Conservation (phyloP, 2,888 invertebrate species). For the Xanthorhoe designata region DNA sequence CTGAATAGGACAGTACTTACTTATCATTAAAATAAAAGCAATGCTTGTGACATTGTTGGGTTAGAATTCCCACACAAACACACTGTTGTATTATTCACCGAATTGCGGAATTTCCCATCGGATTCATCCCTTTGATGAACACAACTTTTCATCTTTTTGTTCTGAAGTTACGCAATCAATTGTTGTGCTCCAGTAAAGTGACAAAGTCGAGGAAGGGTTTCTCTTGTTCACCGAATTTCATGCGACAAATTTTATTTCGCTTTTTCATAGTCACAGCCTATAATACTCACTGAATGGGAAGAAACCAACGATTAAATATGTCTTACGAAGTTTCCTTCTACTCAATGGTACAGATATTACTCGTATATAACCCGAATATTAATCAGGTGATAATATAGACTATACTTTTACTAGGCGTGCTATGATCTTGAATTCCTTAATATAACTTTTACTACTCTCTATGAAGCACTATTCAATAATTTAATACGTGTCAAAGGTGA, state of each 20-base stretch:
- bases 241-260: not conserved
- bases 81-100: constrained; percentile 13
- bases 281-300: not conserved
- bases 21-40: not conserved
- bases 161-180: constrained; percentile 36
- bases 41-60: not conserved
- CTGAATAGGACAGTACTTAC: not conserved
- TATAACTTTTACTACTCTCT: too few species aligned
- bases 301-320: too few species aligned
- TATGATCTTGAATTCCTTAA: too few species aligned
- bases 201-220: constrained; percentile 16
- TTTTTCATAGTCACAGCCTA: not conserved
- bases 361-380: too few species aligned
- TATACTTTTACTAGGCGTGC: too few species aligned
- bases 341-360: too few species aligned
- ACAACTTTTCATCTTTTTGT: constrained; percentile 40
- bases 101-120: constrained; percentile 43
- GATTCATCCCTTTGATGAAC: constrained; percentile 41
- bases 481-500: too few species aligned
- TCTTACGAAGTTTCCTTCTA: too few species aligned
- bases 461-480: too few species aligned
- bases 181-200: constrained; percentile 17
- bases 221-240: constrained; percentile 6
- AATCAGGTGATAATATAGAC: too few species aligned
- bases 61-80: not conserved